These are phyloP conservation scores for Pseudorasbora parva DNA, from an alignment of 2,113 vertebrate species.

Conservation along the genomic window DNA sequence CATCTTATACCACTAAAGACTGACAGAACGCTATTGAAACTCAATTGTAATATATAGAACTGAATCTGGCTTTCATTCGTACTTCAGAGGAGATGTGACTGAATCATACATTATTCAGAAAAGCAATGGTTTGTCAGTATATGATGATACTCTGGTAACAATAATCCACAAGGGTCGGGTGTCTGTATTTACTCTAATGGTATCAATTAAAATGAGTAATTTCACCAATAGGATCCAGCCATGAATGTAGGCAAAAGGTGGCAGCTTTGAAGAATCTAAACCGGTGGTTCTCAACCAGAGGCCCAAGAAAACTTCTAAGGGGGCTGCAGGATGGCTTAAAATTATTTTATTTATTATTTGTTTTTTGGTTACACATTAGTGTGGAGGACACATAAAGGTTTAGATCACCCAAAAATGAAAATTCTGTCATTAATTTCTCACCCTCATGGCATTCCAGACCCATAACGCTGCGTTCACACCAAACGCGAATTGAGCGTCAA, in stretches of 20 bases:
- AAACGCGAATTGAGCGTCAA: no score
- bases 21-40: slow-evolving; percentile 3
- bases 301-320: not conserved
- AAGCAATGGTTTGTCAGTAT: not conserved
- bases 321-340: no score
- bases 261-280: not conserved
- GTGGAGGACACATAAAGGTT: no score
- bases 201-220: not conserved
- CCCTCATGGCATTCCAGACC: no score
- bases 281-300: not conserved
- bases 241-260: not conserved
- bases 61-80: not conserved
- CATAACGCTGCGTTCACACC: no score
- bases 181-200: not conserved
- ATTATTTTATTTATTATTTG: no score
- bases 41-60: not conserved
- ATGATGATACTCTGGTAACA: not conserved
- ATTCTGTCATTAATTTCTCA: no score
- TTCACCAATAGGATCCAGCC: not conserved
- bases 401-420: no score
- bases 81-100: not conserved
- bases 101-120: not conserved
- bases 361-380: no score
- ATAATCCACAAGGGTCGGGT: not conserved
- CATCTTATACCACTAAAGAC: not conserved